Conservation (phyloP, 1,140 invertebrate genomes). For the Nixonia krombeini region DNA sequence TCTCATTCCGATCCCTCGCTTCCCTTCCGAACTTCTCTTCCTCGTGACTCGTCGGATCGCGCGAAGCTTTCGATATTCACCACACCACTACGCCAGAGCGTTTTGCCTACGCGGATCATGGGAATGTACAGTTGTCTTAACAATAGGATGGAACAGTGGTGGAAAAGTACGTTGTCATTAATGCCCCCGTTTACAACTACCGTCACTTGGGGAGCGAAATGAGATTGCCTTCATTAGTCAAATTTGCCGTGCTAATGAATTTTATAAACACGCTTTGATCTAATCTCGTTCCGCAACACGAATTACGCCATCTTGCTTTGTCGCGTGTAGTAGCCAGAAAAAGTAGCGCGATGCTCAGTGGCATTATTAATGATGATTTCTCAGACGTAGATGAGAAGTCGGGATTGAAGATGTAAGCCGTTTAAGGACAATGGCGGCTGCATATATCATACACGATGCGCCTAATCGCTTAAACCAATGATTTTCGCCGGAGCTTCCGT, state of each 20-base stretch:
- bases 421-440: background rate
- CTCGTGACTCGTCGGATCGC: slow-evolving; percentile 27
- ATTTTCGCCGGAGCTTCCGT: background rate
- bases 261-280: too few species aligned
- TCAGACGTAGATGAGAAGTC: background rate
- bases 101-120: background rate
- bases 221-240: background rate
- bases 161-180: slow-evolving; percentile 3
- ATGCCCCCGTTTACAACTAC: slow-evolving; percentile 1
- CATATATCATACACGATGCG: background rate
- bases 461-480: slow-evolving; percentile 6
- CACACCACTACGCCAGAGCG: background rate
- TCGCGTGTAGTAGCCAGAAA: background rate
- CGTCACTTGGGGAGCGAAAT: background rate
- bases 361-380: background rate
- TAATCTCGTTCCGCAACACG: too few species aligned
- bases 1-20: slow-evolving; percentile 33
- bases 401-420: background rate
- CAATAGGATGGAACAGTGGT: background rate
- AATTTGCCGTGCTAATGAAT: background rate
- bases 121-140: background rate
- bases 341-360: background rate
- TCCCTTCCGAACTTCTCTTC: slow-evolving; percentile 13
- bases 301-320: too few species aligned
- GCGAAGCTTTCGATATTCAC: slow-evolving; percentile 40